Conservation (phyloP, 2,113 vertebrate genomes). For the Tor tambroides region DNA sequence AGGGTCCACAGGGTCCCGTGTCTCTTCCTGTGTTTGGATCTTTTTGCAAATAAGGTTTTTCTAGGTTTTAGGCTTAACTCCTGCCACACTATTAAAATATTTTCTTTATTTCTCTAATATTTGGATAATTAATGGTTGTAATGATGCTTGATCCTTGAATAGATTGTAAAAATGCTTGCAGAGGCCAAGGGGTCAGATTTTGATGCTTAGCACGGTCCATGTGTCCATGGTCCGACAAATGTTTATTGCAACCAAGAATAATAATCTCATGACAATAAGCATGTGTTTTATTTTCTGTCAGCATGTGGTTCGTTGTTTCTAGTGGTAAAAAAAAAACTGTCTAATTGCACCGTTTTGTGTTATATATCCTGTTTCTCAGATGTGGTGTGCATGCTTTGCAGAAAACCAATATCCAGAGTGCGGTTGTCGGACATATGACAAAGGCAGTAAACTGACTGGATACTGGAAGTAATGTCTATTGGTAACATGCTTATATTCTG, state of each 20-base stretch:
- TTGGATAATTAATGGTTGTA: neutral
- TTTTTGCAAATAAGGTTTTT: neutral
- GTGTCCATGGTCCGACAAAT: neutral
- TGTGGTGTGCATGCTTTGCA: neutral
- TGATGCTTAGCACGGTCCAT: too few species aligned
- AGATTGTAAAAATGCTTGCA: neutral
- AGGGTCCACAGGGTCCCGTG: neutral
- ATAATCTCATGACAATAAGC: neutral
- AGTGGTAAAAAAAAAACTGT: neutral
- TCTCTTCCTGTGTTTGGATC: slow-evolving; percentile 10
- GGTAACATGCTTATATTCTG: neutral
- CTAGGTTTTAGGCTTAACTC: neutral
- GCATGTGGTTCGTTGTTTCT: neutral
- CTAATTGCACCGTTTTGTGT: neutral
- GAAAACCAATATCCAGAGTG: neutral
- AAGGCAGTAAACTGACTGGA: neutral
- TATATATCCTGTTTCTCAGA: neutral
- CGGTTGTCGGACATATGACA: neutral
- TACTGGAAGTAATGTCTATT: neutral
- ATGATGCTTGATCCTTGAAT: neutral
- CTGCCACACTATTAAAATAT: neutral
- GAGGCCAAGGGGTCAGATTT: neutral
- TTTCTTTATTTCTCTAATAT: neutral
- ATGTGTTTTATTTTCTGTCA: neutral
- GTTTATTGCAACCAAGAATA: neutral